Evolutionary conservation across 1,140 invertebrate species (phyloP), one percentile per base, ranked within the genome.

Genomic region (Eupeodes corollae): DNA sequence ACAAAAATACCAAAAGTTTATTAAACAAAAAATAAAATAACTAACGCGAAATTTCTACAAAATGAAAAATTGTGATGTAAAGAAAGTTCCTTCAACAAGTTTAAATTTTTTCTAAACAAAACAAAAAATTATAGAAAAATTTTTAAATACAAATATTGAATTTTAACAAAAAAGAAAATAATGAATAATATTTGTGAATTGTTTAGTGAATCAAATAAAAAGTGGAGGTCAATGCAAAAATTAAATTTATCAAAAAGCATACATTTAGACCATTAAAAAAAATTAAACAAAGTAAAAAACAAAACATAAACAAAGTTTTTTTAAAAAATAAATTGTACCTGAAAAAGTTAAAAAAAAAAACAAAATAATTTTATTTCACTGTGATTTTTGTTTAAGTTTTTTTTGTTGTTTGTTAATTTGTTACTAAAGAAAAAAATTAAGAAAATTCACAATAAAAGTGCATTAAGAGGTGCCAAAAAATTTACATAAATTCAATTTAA

Each of bases 261-360:
- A 37, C 3, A 37, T 37, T 37, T 37, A 3, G 15, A 19, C n/a
- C 5, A 41, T 13, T 21, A 41, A 21, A 6, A 41, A 41, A 41
- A 41, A 21, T 14, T 41, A 12, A 41, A 41, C 6, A 19, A 5
- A 19, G 3, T 15, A 19, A 14, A 41, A 41, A 15, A 41, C 18
- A 41, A 6, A 12, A 16, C n/a, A 5, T 14, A 41, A 38, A 46
- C 33, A 33, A 46, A 46, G 38, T 33, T 46, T 51, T 40, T 56
- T 38, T 55, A 33, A 37, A 44, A 33, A 49, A 38, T 37, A 41
- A 47, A 30, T 30, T 21, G 41, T 49, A 43, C 48, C 48, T 46
- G 46, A 53, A 42, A 46, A 35, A 14, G 9, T 30, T 44, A 14
- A 46, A 50, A 50, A 46, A 30, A 37, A 37, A 37, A 37, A 37